Conservation (phyloP, 2,797 vertebrate genomes). For the Malurus leucopterus region DNA sequence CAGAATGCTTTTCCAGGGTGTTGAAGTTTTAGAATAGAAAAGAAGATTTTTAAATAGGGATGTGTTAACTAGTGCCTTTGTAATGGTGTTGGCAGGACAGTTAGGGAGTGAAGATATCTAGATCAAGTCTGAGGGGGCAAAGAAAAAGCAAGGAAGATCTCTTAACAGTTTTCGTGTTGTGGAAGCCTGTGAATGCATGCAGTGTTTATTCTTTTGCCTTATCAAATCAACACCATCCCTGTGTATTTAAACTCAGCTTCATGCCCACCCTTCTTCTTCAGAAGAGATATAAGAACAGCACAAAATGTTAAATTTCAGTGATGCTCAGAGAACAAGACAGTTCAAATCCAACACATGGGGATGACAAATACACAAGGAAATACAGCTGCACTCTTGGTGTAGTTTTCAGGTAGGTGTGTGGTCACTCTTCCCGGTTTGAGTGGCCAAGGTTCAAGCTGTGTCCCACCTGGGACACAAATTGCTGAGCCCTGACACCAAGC, state of each 20-base stretch:
- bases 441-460: background rate
- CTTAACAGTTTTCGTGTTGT: background rate
- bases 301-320: background rate
- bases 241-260: background rate
- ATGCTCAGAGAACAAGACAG: background rate
- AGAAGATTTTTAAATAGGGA: background rate
- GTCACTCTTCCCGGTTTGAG: background rate
- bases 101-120: background rate
- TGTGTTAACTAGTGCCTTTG: background rate
- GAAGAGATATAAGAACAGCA: background rate
- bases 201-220: background rate
- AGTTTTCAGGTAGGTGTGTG: background rate
- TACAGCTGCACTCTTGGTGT: background rate
- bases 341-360: background rate
- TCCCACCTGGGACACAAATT: accelerated
- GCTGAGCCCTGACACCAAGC: background rate
- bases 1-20: background rate
- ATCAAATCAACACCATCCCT: background rate
- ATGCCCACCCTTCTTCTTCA: background rate
- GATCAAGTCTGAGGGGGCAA: background rate
- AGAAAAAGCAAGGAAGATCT: background rate
- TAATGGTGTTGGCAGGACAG: background rate
- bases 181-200: background rate
- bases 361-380: background rate
- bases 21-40: background rate